These are phyloP conservation scores for Lucilia cuprina DNA, from an alignment of 1,140 invertebrate genomes.

Conservation along the genomic window DNA sequence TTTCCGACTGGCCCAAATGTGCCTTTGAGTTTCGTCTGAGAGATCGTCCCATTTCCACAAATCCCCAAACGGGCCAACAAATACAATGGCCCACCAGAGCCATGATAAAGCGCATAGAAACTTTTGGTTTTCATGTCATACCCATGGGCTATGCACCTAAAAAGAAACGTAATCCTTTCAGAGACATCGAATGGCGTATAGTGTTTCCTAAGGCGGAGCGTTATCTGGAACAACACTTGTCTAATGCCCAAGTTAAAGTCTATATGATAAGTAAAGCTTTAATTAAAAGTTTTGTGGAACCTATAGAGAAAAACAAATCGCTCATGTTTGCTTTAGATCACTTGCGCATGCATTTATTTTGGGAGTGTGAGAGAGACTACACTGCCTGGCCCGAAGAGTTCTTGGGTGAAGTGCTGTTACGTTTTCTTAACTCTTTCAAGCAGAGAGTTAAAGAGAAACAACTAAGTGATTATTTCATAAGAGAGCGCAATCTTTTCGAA, in stretches of 20 bases:
- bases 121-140: slow-evolving; percentile 72
- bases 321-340: slow-evolving; percentile 65
- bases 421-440: slow-evolving; percentile 70
- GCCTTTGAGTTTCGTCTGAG: slow-evolving; percentile 72
- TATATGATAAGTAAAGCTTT: slow-evolving; percentile 71
- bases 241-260: slow-evolving; percentile 72
- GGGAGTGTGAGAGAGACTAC: slow-evolving; percentile 76
- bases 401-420: slow-evolving; percentile 71
- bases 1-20: slow-evolving; percentile 67
- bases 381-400: slow-evolving; percentile 74
- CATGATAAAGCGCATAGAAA: slow-evolving; percentile 71
- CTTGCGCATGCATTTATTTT: slow-evolving; percentile 79
- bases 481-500: slow-evolving; percentile 75
- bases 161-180: slow-evolving; percentile 66
- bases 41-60: slow-evolving; percentile 64
- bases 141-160: slow-evolving; percentile 72
- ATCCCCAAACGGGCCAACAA: slow-evolving; percentile 65
- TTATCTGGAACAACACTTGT: slow-evolving; percentile 74
- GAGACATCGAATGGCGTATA: slow-evolving; percentile 76
- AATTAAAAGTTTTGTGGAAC: slow-evolving; percentile 73
- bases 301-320: slow-evolving; percentile 43
- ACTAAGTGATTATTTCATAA: slow-evolving; percentile 77
- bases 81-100: slow-evolving; percentile 73
- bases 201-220: slow-evolving; percentile 76
- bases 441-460: slow-evolving; percentile 64